Percentiles rank a stretch among this genome's conserved stretches.
phyloP scores from a whole-genome alignment of 2,797 vertebrate genomes.

The Aythya fuligula region DNA sequence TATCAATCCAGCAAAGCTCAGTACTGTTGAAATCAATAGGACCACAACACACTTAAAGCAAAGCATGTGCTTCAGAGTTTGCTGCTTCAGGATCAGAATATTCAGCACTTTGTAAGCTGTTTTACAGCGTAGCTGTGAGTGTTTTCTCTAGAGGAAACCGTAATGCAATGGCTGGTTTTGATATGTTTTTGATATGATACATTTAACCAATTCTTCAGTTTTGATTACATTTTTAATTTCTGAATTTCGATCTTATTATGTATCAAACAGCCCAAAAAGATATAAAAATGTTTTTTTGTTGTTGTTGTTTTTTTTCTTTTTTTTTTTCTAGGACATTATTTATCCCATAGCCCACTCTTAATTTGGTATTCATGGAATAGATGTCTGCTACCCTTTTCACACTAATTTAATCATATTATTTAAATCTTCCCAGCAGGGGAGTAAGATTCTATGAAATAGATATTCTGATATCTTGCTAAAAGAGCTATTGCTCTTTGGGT shows the following conservation, averaged over 20 bases:
- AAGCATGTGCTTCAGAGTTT: slow-evolving; percentile 29
- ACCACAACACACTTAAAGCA: slow-evolving; percentile 15
- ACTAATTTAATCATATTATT: slow-evolving; percentile 14
- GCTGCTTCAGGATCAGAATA: not conserved
- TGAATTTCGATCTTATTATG: not conserved
- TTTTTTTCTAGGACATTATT: not conserved
- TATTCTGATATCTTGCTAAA: not conserved
- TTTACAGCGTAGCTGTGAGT: not conserved
- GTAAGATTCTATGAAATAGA: slow-evolving; percentile 1
- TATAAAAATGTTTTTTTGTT: not conserved
- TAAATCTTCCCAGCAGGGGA: not conserved
- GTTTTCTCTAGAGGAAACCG: not conserved
- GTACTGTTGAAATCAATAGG: slow-evolving; percentile 24
- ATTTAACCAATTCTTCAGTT: not conserved
- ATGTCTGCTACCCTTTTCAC: slow-evolving; percentile 23
- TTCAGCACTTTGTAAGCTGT: not conserved
- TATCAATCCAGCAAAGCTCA: not conserved
- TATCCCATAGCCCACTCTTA: not conserved
- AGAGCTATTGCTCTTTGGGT: not conserved
- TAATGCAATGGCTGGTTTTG: not conserved
- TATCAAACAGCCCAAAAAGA: not conserved
- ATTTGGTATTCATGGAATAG: slow-evolving; percentile 1
- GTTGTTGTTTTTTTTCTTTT: no score
- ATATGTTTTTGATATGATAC: not conserved
- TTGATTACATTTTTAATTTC: not conserved